Percentiles rank a stretch among this genome's conserved stretches.
Conservation (phyloP, 53 echinoderm and acorn worm species). For the Arbacia lixula region DNA sequence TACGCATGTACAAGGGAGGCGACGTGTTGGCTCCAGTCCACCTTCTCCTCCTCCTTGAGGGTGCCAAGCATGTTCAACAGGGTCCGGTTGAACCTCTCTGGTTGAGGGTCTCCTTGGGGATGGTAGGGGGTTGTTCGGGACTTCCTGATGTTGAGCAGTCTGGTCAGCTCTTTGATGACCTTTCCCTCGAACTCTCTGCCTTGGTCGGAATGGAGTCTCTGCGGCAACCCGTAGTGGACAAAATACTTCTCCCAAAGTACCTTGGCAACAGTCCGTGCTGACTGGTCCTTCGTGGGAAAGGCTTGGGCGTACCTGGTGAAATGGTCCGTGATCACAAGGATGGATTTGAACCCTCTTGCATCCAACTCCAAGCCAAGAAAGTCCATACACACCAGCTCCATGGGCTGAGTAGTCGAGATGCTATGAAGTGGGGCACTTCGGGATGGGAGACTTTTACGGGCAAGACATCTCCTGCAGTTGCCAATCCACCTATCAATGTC, state of each 20-base stretch:
- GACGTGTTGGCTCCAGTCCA: slow-evolving; percentile 20
- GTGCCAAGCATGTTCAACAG: slow-evolving; percentile 25
- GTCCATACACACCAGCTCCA: slow-evolving; percentile 73
- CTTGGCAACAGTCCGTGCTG: slow-evolving; percentile 61
- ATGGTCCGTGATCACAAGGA: slow-evolving; percentile 67
- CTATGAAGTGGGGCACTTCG: slow-evolving; percentile 59
- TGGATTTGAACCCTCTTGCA: slow-evolving; percentile 32
- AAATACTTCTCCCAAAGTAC: slow-evolving; percentile 74
- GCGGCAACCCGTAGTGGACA: slow-evolving; percentile 65
- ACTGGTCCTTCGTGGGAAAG: slow-evolving; percentile 73
- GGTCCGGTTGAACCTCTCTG: slow-evolving; percentile 10
- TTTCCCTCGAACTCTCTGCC: slow-evolving; percentile 61
- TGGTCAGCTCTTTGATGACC: too few species aligned
- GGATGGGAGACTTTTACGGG: slow-evolving; percentile 53
- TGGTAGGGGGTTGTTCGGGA: too few species aligned
- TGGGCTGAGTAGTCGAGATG: slow-evolving; percentile 53
- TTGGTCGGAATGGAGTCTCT: slow-evolving; percentile 69
- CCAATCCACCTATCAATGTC: slow-evolving; percentile 56
- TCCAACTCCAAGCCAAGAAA: slow-evolving; percentile 69
- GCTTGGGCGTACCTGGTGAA: slow-evolving; percentile 71
- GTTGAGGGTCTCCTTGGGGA: too few species aligned
- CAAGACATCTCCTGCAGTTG: slow-evolving; percentile 67
- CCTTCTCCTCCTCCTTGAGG: slow-evolving; percentile 1
- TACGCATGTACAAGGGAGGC: slow-evolving; percentile 15
- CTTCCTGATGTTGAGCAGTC: slow-evolving; percentile 47